Evolutionary conservation across 2,113 vertebrate genomes (phyloP), one percentile per base, ranked within the genome.

Genomic region (Jacana jacana): DNA sequence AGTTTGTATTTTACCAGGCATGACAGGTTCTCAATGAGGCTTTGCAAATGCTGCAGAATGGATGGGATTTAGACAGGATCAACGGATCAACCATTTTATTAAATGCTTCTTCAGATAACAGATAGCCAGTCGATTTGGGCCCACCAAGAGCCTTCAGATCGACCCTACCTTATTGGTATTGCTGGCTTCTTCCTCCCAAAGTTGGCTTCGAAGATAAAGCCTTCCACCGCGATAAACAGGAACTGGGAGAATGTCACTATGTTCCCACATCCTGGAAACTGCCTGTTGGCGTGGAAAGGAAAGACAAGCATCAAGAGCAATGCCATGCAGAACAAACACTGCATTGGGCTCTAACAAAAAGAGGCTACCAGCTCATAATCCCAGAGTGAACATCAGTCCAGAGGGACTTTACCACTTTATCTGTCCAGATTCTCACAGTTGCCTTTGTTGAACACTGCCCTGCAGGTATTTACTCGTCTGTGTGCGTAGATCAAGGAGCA

Each of bases 241-340:
- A 99, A 99, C 93, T 99, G 99, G 64, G 99, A 98, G 84, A 99
- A 99, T 0, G 99, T 99, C 75, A 99, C 98, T 4, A 99, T 98
- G 97, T 99, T 99, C 79, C 99, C 99, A 40, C 99, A 99, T 98
- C 99, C 99, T 97, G 99, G 99, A 92, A 98, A 99, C 46, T 98
- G 97, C 97, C 99, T 99, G 97, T 10, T 54, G 60, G 39, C 22
- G 20, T 0, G 28, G 73, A 81, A 9, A 58, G 81, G n/a, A 80
- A 20, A 80, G 13, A 72, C 19, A 55, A 82, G 8, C 1, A 3
- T 78, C 76, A 80, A 61, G 11, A 31, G 44, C 55, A 61, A 79
- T 13, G 10, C 18, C 60, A 13, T 0, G 6, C 61, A 90, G 19
- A 58, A 58, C 11, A 23, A 35, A 13, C 37, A 63, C 8, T 31